These are phyloP conservation scores for Nebria brevicollis DNA, from an alignment of 2,888 invertebrate genomes.

Conservation along the genomic window DNA sequence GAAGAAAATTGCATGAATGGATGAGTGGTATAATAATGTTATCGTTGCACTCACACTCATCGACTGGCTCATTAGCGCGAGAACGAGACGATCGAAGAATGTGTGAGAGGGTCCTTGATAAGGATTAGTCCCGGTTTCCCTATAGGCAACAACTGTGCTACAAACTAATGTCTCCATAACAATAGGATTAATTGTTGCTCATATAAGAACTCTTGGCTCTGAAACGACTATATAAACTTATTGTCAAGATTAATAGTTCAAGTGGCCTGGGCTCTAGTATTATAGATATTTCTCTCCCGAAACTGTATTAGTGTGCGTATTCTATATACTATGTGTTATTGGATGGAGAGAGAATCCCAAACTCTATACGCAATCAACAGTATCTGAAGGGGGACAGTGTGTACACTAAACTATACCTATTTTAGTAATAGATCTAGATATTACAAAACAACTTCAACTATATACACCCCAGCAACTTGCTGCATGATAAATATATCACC, in stretches of 20 bases:
- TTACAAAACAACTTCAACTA: background rate
- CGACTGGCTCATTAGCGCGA: background rate
- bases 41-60: background rate
- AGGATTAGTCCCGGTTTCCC: conserved; percentile 1
- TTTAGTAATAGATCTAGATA: background rate
- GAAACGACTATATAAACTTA: conserved; percentile 11
- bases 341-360: background rate
- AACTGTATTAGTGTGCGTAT: background rate
- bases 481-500: background rate
- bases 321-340: background rate
- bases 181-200: conserved; percentile 18
- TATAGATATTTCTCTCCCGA: background rate
- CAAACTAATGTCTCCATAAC: conserved; percentile 13
- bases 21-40: background rate
- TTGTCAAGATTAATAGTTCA: conserved; percentile 20
- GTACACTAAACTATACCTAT: conserved; percentile 5
- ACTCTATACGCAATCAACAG: background rate
- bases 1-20: background rate
- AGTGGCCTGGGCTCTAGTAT: background rate
- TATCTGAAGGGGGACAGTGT: background rate
- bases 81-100: background rate
- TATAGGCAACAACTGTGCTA: conserved; percentile 3
- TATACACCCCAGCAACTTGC: background rate
- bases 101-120: background rate
- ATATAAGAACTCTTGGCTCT: conserved; percentile 11